phyloP scores from a whole-genome alignment of 2,888 invertebrate species.

The Parnassius orleans region DNA sequence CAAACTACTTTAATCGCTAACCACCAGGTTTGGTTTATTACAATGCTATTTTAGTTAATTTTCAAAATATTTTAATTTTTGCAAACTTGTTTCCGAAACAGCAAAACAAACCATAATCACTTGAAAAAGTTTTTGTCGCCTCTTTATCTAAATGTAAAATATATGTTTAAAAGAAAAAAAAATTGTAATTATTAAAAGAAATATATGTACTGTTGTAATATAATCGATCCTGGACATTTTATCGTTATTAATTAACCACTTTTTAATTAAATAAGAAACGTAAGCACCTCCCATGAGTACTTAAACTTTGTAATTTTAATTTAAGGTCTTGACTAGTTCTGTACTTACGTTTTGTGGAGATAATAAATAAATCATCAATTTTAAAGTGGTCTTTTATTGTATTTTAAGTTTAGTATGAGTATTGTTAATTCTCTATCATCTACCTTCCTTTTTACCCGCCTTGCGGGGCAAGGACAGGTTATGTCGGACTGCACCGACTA shows the following conservation, averaged over 20 bases:
- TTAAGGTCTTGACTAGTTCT: constrained; percentile 67
- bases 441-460: too few relatives aligned
- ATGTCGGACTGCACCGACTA: too few relatives aligned
- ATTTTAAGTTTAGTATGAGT: too few relatives aligned
- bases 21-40: constrained; percentile 19
- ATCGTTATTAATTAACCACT: constrained; percentile 27
- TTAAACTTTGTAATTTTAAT: constrained; percentile 57
- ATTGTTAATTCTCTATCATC: too few relatives aligned
- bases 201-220: constrained; percentile 5
- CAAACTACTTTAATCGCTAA: constrained; percentile 30
- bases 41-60: constrained; percentile 28
- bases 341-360: constrained; percentile 47
- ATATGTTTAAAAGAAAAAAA: too few relatives aligned
- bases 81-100: not conserved
- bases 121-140: not conserved
- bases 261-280: constrained; percentile 44
- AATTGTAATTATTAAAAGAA: not conserved
- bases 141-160: too few relatives aligned
- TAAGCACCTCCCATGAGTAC: constrained; percentile 51
- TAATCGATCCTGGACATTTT: constrained; percentile 13
- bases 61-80: not conserved
- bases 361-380: constrained; percentile 67
- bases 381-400: constrained; percentile 36
- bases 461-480: too few relatives aligned
- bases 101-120: constrained; percentile 5